Base-by-base conservation (phyloP, 2,888 invertebrate genomes). In the Apoderus coryli region DNA sequence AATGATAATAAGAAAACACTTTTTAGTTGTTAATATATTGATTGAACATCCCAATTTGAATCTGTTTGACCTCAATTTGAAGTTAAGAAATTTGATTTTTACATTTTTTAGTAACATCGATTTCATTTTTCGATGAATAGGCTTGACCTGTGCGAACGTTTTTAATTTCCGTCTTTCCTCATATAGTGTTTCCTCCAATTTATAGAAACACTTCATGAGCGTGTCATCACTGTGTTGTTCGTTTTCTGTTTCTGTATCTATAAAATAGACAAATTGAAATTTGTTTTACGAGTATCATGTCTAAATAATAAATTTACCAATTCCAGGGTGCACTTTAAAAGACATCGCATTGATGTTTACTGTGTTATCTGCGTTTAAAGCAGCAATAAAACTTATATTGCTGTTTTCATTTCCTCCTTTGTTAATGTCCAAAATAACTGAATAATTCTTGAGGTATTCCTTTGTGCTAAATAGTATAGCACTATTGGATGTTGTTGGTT, bases 221-320 rank as follows among this genome's bases (percentile, higher is more conserved):
- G 32, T 26, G 48, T 47, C 49, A 50, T 19, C 19, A 19, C 19
- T 19, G 19, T 6, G 6, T n/a, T n/a, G 6, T 6, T n/a, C n/a
- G 6, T n/a, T 19, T 19, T n/a, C 19, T n/a, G 19, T 34, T 34
- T 33, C 28, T 31, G 24, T 32, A 30, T 37, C 38, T 41, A 40
- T 32, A 38, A 43, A 41, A 38, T 31, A 39, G 31, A 36, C 34
- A 39, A 33, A 31, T 35, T 33, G 33, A 38, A 35, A 33, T 36
- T 35, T 39, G 31, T 30, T 38, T 40, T 40, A 40, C 38, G 40
- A 40, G 25, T 33, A 5, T 31, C 35, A 38, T 36, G 16, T 36
- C 36, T 35, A 40, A 36, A 40, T 40, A 33, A 29, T 37, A 41
- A 33, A 38, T 34, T 43, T 44, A 48, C 48, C 44, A 34, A 36